Evolutionary conservation across 2,888 invertebrate species (phyloP), one percentile per base, ranked within the genome.

Genomic region (Myopa tessellatipennis): DNA sequence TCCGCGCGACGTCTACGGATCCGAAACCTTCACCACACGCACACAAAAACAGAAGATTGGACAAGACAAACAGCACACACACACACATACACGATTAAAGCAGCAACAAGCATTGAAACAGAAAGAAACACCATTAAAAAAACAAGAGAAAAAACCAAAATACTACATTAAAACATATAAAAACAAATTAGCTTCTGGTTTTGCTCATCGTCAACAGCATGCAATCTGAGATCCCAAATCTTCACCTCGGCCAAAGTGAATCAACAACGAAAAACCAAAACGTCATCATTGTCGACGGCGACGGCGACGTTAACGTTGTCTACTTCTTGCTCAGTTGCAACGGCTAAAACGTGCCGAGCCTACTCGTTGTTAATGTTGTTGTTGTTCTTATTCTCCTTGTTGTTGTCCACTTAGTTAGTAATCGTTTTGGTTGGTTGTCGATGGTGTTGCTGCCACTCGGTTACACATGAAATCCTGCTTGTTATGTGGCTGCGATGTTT

Each of bases 161-260:
- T 63, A 67, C 76, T 74, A 78, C 36, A 78, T 79, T 83, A 82
- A 61, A 61, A 61, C 80, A 82, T 52, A 81, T 83, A 83, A 83
- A 82, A 85, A 85, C 84, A 87, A 87, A 87, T 87, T 87, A 84
- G 87, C 86, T 87, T 83, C 86, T 87, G 86, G 86, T 87, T 85
- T 87, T 87, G 74, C 74, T 38, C 40, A 61, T 65, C 40, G 38
- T 16, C 40, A 38, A 50, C 70, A 34, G 10, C 70, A 36, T 40
- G 67, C 68, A 68, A 74, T 55, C 74, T 73, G 14, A 26, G 10
- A 72, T 36, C 68, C 67, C n/a, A 68, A 68, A 74, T 67, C 74
- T 67, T 67, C 40, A 58, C 58, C 68, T 74, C 58, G 14, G 18
- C 55, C 71, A 16, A 71, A 55, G 71, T 52, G n/a, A 55, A 52